A percentile compares a stretch with the other conserved stretches of the same genome.
Conservation (phyloP, 2,797 vertebrate genomes). For the Poecilia gillii region DNA sequence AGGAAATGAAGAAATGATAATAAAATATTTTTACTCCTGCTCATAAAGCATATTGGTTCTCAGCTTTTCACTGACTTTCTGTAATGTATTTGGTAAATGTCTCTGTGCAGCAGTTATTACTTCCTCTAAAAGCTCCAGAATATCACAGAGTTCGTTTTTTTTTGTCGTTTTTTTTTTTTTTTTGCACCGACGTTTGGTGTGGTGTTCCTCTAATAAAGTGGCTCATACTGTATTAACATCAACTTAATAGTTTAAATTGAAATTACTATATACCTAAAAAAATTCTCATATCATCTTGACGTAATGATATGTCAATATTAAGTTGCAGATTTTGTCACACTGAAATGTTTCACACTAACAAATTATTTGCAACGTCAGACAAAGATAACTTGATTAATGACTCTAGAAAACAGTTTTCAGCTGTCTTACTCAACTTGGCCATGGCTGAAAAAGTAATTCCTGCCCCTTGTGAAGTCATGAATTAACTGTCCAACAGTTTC, state of each 20-base stretch:
- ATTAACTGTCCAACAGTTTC: not conserved
- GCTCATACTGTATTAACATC: not conserved
- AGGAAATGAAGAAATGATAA: constrained; percentile 7
- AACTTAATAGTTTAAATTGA: not conserved
- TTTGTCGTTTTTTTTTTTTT: not conserved
- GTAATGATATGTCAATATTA: not conserved
- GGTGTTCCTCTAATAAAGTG: not conserved
- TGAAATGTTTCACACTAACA: not conserved
- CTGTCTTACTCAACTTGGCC: not conserved
- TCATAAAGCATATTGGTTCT: not conserved
- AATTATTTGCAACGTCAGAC: not conserved
- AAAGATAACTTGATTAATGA: not conserved
- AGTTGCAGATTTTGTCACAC: not conserved
- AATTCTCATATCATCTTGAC: no score
- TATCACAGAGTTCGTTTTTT: constrained; percentile 1
- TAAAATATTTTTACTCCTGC: not conserved
- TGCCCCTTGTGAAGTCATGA: not conserved
- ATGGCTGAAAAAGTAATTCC: not conserved
- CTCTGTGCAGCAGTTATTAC: not conserved
- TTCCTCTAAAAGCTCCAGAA: not conserved
- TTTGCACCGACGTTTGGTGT: not conserved
- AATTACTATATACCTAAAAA: not conserved
- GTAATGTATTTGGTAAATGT: constrained; percentile 8
- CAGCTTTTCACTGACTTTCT: not conserved
- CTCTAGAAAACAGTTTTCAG: not conserved